phyloP scores from a whole-genome alignment of 2,113 vertebrate genomes.

The Vidua chalybeata region DNA sequence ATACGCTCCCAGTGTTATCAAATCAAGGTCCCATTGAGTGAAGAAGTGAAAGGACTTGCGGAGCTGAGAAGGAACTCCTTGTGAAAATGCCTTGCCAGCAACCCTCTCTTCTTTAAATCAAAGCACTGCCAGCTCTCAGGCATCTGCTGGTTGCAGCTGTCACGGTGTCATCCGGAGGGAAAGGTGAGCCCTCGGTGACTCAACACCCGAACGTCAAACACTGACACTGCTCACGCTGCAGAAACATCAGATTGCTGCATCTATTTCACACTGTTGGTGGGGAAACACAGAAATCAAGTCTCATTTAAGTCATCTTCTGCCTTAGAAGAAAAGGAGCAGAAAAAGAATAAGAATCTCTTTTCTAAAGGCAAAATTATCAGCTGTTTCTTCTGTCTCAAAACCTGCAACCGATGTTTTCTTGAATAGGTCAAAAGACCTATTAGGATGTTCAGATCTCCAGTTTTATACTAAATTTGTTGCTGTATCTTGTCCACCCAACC shows the following conservation, averaged over 20 bases:
- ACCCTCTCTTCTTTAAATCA: not conserved
- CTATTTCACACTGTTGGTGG: not conserved
- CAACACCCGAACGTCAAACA: not conserved
- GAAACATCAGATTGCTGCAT: not conserved
- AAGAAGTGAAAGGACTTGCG: slow-evolving; percentile 26
- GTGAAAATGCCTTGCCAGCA: slow-evolving; percentile 51
- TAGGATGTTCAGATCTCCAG: not conserved
- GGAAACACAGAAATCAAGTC: not conserved
- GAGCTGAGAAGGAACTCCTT: slow-evolving; percentile 38
- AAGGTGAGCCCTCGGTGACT: slow-evolving; percentile 43
- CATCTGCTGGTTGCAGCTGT: slow-evolving; percentile 56
- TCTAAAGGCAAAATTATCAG: not conserved
- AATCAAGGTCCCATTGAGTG: slow-evolving; percentile 56
- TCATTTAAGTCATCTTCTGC: not conserved
- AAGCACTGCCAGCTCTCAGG: slow-evolving; percentile 12
- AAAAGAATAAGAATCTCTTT: not conserved
- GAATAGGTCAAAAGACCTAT: not conserved
- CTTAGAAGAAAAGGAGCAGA: not conserved
- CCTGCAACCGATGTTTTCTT: not conserved
- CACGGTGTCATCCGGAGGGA: slow-evolving; percentile 40
- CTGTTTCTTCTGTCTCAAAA: not conserved
- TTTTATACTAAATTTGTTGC: not conserved
- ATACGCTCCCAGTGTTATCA: slow-evolving; percentile 5
- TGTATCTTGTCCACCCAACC: not conserved
- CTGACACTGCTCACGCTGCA: not conserved